Conservation (phyloP, 2,888 invertebrate genomes). For the Netelia virgata region DNA sequence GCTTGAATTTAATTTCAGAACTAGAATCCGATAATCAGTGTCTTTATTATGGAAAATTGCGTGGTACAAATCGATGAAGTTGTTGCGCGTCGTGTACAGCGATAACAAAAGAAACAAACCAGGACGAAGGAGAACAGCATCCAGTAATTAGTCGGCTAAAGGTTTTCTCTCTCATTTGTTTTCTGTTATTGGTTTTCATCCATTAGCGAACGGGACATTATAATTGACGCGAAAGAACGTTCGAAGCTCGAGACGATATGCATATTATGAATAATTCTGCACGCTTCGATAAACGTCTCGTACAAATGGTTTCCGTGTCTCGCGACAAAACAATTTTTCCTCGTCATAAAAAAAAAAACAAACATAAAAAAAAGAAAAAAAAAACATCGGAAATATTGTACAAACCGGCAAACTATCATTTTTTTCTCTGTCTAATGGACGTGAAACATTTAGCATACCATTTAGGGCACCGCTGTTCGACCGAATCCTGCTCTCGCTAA, state of each 20-base stretch:
- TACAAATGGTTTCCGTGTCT: constrained; percentile 29
- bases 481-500: constrained; percentile 42
- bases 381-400: not conserved
- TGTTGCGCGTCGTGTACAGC: constrained; percentile 12
- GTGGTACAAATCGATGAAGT: constrained; percentile 49
- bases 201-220: constrained; percentile 60
- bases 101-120: constrained; percentile 22
- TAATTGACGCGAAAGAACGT: constrained; percentile 35
- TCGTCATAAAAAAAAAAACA: not conserved
- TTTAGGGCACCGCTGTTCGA: constrained; percentile 80
- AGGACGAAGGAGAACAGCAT: constrained; percentile 73
- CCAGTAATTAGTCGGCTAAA: constrained; percentile 77
- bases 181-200: constrained; percentile 13
- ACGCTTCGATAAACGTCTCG: constrained; percentile 12
- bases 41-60: constrained; percentile 47
- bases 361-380: not conserved
- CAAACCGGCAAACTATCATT: constrained; percentile 2
- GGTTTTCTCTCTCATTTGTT: constrained; percentile 51
- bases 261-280: constrained; percentile 58
- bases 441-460: constrained; percentile 74
- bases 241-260: constrained; percentile 33
- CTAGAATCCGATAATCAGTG: constrained; percentile 11
- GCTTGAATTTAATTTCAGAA: constrained; percentile 29
- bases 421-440: constrained; percentile 55
- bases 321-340: not conserved